A percentile compares a stretch with the other conserved stretches of the same genome.
These are phyloP conservation scores for Pomacea maculata DNA, from an alignment of 1,140 invertebrate genomes.

Conservation along the genomic window DNA sequence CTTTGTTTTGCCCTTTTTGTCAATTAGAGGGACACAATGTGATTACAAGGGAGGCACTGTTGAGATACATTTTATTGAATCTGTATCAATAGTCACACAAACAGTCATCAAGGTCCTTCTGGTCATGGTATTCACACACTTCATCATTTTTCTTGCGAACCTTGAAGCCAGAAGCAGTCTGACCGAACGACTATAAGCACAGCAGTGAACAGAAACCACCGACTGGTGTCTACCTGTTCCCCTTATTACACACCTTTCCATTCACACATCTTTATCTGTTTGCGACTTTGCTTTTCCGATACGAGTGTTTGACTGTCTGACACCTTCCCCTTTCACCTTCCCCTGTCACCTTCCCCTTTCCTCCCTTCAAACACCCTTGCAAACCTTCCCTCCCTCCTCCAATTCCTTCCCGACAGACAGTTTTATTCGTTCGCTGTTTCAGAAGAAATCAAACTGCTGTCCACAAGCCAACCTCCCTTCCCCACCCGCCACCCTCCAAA, in stretches of 20 bases:
- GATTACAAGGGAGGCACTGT: no score
- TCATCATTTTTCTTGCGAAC: neutral
- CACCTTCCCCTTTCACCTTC: neutral
- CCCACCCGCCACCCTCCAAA: neutral
- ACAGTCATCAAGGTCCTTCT: no score
- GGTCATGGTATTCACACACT: neutral
- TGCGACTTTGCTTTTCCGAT: conserved; percentile 4
- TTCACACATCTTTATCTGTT: conserved; percentile 12
- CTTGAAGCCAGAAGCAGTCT: no score
- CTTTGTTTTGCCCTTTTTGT: no score
- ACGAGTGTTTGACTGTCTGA: neutral
- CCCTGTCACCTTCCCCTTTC: neutral
- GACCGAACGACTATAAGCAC: neutral
- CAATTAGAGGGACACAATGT: no score
- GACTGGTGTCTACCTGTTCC: neutral
- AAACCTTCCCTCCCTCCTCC: neutral
- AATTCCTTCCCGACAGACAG: neutral
- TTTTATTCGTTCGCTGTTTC: neutral
- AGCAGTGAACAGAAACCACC: neutral
- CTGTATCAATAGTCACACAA: no score
- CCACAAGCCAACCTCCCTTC: neutral
- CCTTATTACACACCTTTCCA: neutral
- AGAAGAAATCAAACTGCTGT: neutral
- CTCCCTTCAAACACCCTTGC: neutral
- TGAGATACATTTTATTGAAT: no score